Base-by-base conservation (phyloP, 2,113 vertebrate species). In the Myotis yumanensis region DNA sequence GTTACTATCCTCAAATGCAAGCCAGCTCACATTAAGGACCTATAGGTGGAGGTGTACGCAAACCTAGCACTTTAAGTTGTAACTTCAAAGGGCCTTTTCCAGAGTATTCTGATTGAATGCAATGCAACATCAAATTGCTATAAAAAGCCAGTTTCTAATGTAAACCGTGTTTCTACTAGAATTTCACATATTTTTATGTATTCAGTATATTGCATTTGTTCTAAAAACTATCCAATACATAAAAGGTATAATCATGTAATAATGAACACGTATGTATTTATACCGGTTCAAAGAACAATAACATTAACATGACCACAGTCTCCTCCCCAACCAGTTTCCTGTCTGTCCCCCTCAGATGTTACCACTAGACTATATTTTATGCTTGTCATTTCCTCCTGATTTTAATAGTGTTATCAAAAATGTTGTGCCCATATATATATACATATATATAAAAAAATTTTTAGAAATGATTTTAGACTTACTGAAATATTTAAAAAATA, bases 1-100 rank as follows among this genome's bases (percentile, higher is more conserved):
- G 80, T 69, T 84, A 64, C 91, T 86, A 28, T 37, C 66, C 93
- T 97, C 96, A 93, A 59, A 86, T 35, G 40, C 25, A 79, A 93
- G 88, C 43, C 86, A 76, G 1, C 23, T 93, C 51, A 86, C 40
- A 43, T 48, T 32, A 54, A 43, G 25, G 77, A 83, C 43, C 46
- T 81, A 54, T 64, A 81, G 75, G 89, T 32, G 25, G 75, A 96
- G 75, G 20, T 52, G 62, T 17, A 30, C 86, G 40, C 87, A 95
- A 73, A 68, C 40, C 4, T 23, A 94, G 54, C 37, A 22, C 68
- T 77, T 93, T 11, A 46, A 20, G 40, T 25, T 68, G 9, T 64
- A 64, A 87, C 77, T 46, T 25, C 1, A 2, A 90, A 92, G 64
- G 40, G 32, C 30, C 84, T 91, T 90, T 68, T 52, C 59, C 11